Evolutionary conservation across 2,888 invertebrate species (phyloP), one percentile per base, ranked within the genome.

Genomic region (Ennomos fuscantarius): DNA sequence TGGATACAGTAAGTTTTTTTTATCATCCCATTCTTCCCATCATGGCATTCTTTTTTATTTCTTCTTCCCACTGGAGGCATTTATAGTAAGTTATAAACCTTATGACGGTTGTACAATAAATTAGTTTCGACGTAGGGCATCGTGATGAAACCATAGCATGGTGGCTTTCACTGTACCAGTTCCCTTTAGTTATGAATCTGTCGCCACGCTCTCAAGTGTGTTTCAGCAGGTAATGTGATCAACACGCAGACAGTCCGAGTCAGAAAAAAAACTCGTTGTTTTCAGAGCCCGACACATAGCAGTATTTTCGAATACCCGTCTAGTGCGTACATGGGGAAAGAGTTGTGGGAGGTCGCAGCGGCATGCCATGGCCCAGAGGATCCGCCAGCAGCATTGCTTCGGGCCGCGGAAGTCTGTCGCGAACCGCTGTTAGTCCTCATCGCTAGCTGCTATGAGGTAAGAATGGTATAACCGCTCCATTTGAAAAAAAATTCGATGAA

Each of bases 401-500:
- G 93, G 10, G 94, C 94, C 6, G 93, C 95, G 0, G 90, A 92
- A 35, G 68, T 86, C 37, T 93, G 93, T 59, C 86, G 92, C 32
- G 94, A 94, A 66, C 95, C 95, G 0, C 75, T 95, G 52, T 85
- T 95, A 8, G 94, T 94, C 9, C 92, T 95, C 57, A 87, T 95
- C 40, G 95, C 95, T 10, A 94, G 94, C 57, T 95, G 94, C 75
- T 95, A 95, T 74, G 95, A 95, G 93, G 95, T 95, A 72, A 72
- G 50, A 42, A 32, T 31, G 6, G 24, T 24, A 24, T 24, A 24
- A 24, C 24, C 2, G 24, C 24, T 6, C 6, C 6, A 6, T 24
- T 3, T 2, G 6, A 24, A 24, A 24, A 5, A 3, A 6, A 6
- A 0, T 24, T 24, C 1, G 24, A 6, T 5, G 24, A 24, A 24